Conservation (phyloP, 2,113 vertebrate species). For the Chinchilla lanigera region DNA sequence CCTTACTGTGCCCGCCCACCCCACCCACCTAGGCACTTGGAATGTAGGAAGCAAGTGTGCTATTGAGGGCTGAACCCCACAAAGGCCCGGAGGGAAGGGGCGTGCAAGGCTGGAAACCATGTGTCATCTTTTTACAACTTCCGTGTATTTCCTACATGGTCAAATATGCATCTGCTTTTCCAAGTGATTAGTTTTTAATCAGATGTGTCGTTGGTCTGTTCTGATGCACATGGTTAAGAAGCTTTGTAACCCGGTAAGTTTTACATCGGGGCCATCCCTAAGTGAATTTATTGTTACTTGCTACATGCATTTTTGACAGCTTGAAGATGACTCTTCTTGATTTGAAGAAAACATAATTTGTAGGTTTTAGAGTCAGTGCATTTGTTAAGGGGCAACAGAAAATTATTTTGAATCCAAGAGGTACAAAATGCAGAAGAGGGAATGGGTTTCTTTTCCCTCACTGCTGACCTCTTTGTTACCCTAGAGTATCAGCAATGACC, state of each 20-base stretch:
- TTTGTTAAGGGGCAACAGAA: not conserved
- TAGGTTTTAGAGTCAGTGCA: not conserved
- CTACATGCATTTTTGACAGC: not conserved
- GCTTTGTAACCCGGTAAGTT: not conserved
- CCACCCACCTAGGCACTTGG: not conserved
- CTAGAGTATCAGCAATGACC: not conserved
- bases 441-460: not conserved
- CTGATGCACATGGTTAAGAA: not conserved
- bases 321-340: not conserved
- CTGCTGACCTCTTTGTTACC: not conserved
- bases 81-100: accelerated
- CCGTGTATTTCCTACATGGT: not conserved
- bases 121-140: not conserved
- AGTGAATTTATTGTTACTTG: not conserved
- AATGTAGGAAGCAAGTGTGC: not conserved
- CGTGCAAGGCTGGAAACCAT: not conserved
- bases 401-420: not conserved
- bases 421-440: not conserved
- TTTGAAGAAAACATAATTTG: not conserved
- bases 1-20: not conserved
- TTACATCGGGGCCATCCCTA: not conserved
- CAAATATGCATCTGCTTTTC: not conserved
- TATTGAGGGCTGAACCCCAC: accelerated
- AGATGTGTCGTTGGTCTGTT: not conserved
- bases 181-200: not conserved